These are phyloP conservation scores for Drosophila varians DNA, from an alignment of 1,140 invertebrate genomes.

Conservation along the genomic window DNA sequence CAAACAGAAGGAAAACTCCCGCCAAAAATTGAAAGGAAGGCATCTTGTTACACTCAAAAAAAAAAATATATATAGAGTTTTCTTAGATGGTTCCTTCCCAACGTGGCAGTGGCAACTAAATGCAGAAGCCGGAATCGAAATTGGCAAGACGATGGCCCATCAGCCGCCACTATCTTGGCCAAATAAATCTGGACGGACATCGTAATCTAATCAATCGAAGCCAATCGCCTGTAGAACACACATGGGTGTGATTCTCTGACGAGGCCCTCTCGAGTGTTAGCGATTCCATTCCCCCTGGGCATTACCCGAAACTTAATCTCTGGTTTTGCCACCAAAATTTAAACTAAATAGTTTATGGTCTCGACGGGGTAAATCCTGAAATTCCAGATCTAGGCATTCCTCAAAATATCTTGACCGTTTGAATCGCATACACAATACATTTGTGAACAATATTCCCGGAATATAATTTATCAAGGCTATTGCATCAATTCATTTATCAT, in stretches of 20 bases:
- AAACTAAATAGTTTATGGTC: background rate
- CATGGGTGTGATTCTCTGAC: background rate
- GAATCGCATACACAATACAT: no score
- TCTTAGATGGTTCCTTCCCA: no score
- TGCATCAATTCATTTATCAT: background rate
- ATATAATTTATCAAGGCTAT: background rate
- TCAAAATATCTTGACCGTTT: background rate
- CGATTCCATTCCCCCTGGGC: background rate
- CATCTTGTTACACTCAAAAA: no score
- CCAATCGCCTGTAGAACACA: background rate
- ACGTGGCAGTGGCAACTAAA: constrained; percentile 41
- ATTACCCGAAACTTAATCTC: background rate
- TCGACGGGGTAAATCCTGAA: background rate
- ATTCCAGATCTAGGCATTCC: background rate
- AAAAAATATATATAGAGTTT: no score
- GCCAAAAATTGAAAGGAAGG: background rate
- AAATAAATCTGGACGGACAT: constrained; percentile 48
- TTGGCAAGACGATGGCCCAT: constrained; percentile 1
- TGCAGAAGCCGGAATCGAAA: constrained; percentile 1
- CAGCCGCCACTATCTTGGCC: constrained; percentile 3
- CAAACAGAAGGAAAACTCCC: background rate
- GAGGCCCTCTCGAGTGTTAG: background rate
- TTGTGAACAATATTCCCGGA: background rate
- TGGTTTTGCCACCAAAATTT: background rate
- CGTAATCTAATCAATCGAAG: constrained; percentile 44